Conservation (phyloP, 2,888 invertebrate species). For the Agelastica alni region DNA sequence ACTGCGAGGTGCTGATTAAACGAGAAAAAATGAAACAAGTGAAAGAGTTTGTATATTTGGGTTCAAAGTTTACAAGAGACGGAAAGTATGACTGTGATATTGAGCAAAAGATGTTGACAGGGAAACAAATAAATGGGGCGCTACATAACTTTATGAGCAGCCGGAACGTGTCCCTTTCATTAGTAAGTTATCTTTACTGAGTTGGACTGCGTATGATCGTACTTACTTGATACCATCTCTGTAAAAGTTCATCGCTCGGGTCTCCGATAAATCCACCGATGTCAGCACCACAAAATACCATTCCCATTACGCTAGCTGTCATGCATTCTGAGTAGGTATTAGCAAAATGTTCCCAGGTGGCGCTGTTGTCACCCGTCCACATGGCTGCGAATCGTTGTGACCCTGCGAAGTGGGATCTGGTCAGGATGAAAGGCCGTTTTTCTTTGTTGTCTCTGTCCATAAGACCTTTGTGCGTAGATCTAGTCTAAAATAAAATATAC, state of each 20-base stretch:
- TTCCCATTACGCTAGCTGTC: slow-evolving; percentile 70
- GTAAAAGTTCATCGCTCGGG: slow-evolving; percentile 86
- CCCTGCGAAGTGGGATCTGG: slow-evolving; percentile 88
- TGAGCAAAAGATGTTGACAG: no score
- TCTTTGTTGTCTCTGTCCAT: slow-evolving; percentile 61
- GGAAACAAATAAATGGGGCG: no score
- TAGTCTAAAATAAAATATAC: slow-evolving; percentile 55
- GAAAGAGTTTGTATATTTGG: no score
- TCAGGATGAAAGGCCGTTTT: slow-evolving; percentile 84
- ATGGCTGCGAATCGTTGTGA: slow-evolving; percentile 87
- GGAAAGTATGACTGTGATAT: no score
- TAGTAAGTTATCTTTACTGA: background rate
- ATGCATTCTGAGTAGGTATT: slow-evolving; percentile 89
- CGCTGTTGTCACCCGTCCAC: slow-evolving; percentile 98
- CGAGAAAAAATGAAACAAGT: no score
- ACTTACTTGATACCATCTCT: slow-evolving; percentile 67
- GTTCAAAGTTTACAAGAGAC: no score
- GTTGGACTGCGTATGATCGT: no score
- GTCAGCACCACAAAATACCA: slow-evolving; percentile 92
- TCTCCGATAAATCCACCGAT: slow-evolving; percentile 96
- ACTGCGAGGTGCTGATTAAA: no score
- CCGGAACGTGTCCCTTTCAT: no score
- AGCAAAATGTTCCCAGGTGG: slow-evolving; percentile 89
- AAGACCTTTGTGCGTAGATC: slow-evolving; percentile 66
- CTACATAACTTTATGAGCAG: no score